phyloP scores from a whole-genome alignment of 2,113 vertebrate species.

The Oncorhynchus kisutch region DNA sequence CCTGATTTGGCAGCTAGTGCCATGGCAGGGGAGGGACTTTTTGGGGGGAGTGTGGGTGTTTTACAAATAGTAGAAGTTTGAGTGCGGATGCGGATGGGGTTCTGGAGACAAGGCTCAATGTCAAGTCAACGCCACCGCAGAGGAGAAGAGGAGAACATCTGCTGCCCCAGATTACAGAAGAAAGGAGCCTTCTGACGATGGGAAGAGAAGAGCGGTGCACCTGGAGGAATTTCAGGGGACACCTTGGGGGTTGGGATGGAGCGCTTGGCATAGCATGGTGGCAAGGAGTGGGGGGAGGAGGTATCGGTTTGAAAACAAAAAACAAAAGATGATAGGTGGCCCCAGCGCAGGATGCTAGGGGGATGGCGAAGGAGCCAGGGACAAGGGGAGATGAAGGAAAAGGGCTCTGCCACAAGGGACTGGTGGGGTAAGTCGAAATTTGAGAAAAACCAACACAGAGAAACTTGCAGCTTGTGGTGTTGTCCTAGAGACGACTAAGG shows the following conservation, averaged over 20 bases:
- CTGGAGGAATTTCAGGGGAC: slow-evolving; percentile 13
- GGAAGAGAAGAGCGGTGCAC: slow-evolving; percentile 4
- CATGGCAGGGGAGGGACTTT: slow-evolving; percentile 68
- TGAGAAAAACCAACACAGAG: slow-evolving; percentile 39
- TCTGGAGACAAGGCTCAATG: slow-evolving; percentile 23
- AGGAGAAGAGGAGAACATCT: slow-evolving; percentile 45
- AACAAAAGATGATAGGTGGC: slow-evolving; percentile 45
- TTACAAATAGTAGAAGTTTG: slow-evolving; percentile 42
- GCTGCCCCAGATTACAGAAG: slow-evolving; percentile 25
- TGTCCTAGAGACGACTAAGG: slow-evolving; percentile 46
- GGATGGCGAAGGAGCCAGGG: neutral
- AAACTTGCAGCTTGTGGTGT: slow-evolving; percentile 63
- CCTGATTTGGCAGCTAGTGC: slow-evolving; percentile 71
- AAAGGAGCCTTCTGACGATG: slow-evolving; percentile 20
- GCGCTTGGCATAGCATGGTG: slow-evolving; percentile 25
- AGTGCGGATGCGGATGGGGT: slow-evolving; percentile 14
- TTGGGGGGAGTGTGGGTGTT: slow-evolving; percentile 64
- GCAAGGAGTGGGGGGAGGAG: slow-evolving; percentile 26
- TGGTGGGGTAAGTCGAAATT: slow-evolving; percentile 24
- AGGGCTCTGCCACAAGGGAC: slow-evolving; percentile 20
- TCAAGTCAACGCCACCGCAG: slow-evolving; percentile 17
- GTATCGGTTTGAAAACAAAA: slow-evolving; percentile 18
- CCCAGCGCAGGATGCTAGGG: slow-evolving; percentile 12
- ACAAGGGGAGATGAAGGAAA: slow-evolving; percentile 9
- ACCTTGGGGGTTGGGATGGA: slow-evolving; percentile 22